Percentiles rank a stretch among this genome's conserved stretches.
phyloP scores from a whole-genome alignment of 2,797 vertebrate species.

The Sciurus vulgaris region DNA sequence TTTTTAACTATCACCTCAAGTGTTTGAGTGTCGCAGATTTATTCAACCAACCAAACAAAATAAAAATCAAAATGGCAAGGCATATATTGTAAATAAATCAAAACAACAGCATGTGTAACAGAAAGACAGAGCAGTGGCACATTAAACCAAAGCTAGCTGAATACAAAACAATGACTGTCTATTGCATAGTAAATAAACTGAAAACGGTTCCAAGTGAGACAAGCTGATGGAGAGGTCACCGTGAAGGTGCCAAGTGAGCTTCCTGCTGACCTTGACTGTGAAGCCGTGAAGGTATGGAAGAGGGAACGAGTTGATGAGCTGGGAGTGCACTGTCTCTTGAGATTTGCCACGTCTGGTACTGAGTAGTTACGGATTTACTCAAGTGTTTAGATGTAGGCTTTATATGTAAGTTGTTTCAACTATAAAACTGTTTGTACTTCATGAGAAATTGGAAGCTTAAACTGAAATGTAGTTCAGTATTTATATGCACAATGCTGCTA shows the following conservation, averaged over 20 bases:
- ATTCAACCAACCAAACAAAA: constrained; percentile 90
- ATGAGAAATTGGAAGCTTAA: constrained; percentile 44
- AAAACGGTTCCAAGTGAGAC: constrained; percentile 88
- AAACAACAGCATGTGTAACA: constrained; percentile 87
- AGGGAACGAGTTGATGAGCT: constrained; percentile 85
- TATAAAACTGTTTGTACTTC: constrained; percentile 56
- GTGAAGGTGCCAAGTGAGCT: constrained; percentile 87
- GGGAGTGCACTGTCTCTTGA: constrained; percentile 85
- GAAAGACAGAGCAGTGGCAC: constrained; percentile 92
- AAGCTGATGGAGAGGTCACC: constrained; percentile 87
- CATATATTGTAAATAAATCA: constrained; percentile 88
- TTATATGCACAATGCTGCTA: constrained; percentile 63
- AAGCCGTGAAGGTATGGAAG: constrained; percentile 85
- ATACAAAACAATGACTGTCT: constrained; percentile 89
- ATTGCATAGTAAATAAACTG: constrained; percentile 96
- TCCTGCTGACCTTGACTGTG: constrained; percentile 88
- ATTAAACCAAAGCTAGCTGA: constrained; percentile 87
- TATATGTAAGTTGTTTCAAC: constrained; percentile 80
- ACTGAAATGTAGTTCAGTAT: constrained; percentile 58
- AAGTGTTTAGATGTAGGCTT: constrained; percentile 78
- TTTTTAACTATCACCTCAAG: constrained; percentile 89
- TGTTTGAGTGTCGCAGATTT: constrained; percentile 91
- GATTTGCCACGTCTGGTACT: constrained; percentile 89
- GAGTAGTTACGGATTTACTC: constrained; percentile 74
- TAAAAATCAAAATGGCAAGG: constrained; percentile 90